Conservation (phyloP, 2,888 invertebrate species). For the Microctonus aethiopoides region DNA sequence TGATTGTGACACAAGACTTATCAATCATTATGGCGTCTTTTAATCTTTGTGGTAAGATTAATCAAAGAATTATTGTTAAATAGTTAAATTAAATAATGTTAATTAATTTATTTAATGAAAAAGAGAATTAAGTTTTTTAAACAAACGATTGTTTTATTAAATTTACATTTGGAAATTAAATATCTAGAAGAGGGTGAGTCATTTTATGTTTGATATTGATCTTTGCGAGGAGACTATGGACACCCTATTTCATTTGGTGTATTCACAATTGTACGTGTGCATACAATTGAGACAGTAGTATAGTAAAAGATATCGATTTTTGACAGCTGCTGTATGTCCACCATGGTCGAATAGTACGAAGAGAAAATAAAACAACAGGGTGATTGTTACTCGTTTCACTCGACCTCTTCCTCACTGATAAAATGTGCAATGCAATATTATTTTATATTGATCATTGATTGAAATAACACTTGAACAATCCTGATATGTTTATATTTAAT, state of each 20-base stretch:
- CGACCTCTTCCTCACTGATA: not conserved
- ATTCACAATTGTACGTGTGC: conserved; percentile 27
- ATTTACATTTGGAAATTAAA: not conserved
- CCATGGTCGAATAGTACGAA: conserved; percentile 12
- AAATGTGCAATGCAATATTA: not conserved
- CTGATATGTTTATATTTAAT: not conserved
- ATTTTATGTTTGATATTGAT: conserved; percentile 52
- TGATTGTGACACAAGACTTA: no score
- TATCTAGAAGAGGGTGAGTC: conserved; percentile 12
- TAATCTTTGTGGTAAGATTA: conserved; percentile 5
- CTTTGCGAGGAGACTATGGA: conserved; percentile 44
- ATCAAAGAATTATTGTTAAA: not conserved
- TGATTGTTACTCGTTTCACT: not conserved
- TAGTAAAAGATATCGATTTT: conserved; percentile 63
- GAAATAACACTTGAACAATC: not conserved
- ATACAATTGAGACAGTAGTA: conserved; percentile 29
- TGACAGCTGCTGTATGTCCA: conserved; percentile 60
- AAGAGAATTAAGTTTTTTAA: not conserved
- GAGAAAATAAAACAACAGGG: no score
- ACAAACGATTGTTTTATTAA: not conserved
- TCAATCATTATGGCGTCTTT: not conserved
- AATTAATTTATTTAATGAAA: not conserved
- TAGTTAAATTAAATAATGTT: not conserved
- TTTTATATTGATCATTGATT: not conserved
- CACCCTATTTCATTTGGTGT: conserved; percentile 2